Percentiles rank a stretch among this genome's conserved stretches.
phyloP scores from a whole-genome alignment of 2,888 invertebrate species.

The Stramonita haemastoma region DNA sequence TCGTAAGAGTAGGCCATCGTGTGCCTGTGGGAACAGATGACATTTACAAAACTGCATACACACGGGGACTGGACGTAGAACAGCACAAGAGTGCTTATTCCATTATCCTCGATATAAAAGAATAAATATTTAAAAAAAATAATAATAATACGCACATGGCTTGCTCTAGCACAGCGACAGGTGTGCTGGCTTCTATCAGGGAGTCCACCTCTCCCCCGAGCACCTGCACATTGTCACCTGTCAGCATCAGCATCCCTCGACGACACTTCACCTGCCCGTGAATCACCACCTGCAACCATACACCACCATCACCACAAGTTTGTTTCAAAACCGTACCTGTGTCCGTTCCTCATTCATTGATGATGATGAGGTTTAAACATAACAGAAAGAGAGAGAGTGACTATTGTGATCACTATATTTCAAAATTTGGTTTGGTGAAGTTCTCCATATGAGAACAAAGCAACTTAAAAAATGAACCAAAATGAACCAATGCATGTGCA shows the following conservation, averaged over 20 bases:
- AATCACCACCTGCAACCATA: slow-evolving; percentile 77
- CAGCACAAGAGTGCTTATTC: too few species aligned
- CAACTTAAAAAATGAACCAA: neutral
- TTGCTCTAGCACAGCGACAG: slow-evolving; percentile 55
- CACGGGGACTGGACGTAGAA: too few species aligned
- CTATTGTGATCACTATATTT: neutral
- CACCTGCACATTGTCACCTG: slow-evolving; percentile 80
- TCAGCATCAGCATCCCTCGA: slow-evolving; percentile 84
- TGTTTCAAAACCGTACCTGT: too few species aligned
- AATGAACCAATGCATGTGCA: neutral
- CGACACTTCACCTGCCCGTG: slow-evolving; percentile 86
- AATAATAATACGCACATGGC: slow-evolving; percentile 65
- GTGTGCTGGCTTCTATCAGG: slow-evolving; percentile 66
- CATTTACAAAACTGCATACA: too few species aligned
- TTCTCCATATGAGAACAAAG: neutral
- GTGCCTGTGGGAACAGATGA: too few species aligned
- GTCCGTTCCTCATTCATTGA: too few species aligned
- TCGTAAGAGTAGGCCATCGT: too few species aligned
- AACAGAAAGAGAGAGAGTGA: neutral
- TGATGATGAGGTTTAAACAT: neutral
- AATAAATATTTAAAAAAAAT: too few species aligned
- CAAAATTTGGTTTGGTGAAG: neutral
- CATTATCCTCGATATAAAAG: too few species aligned
- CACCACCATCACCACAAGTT: neutral
- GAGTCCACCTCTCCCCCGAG: slow-evolving; percentile 87